phyloP scores from a whole-genome alignment of 2,113 vertebrate genomes.

The Gila orcuttii region DNA sequence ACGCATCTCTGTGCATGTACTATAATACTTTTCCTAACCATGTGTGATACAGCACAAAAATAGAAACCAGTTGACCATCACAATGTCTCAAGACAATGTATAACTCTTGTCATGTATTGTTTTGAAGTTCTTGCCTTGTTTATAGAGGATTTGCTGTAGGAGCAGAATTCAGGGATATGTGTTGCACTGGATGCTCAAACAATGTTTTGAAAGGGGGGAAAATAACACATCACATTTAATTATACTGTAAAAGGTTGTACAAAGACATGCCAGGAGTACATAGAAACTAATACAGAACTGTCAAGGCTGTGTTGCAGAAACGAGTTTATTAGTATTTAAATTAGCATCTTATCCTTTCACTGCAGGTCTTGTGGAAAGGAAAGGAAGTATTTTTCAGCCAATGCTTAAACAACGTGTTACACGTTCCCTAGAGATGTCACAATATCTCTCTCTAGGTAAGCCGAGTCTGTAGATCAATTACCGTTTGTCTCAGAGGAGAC shows the following conservation, averaged over 20 bases:
- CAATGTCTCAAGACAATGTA: too few relatives aligned
- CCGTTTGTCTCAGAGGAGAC: not conserved
- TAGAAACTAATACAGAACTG: not conserved
- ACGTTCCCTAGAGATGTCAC: not conserved
- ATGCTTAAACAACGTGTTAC: not conserved
- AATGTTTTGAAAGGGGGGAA: not conserved
- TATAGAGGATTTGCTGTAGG: too few relatives aligned
- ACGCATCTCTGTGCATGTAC: not conserved
- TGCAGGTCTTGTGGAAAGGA: not conserved
- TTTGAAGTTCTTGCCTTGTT: too few relatives aligned
- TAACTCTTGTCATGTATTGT: too few relatives aligned
- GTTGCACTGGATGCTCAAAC: too few relatives aligned
- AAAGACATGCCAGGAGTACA: not conserved
- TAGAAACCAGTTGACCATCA: too few relatives aligned
- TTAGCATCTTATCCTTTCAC: not conserved
- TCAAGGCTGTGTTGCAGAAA: not conserved
- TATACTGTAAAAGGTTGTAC: not conserved
- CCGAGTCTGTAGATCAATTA: conserved; percentile 10
- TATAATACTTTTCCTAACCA: not conserved
- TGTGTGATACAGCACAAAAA: not conserved
- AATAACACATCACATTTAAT: not conserved
- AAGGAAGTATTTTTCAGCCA: not conserved
- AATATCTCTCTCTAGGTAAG: not conserved
- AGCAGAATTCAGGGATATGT: too few relatives aligned
- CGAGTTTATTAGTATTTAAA: not conserved